Evolutionary conservation across 1,140 invertebrate genomes (phyloP).

Genomic region (Drosophila willistoni): DNA sequence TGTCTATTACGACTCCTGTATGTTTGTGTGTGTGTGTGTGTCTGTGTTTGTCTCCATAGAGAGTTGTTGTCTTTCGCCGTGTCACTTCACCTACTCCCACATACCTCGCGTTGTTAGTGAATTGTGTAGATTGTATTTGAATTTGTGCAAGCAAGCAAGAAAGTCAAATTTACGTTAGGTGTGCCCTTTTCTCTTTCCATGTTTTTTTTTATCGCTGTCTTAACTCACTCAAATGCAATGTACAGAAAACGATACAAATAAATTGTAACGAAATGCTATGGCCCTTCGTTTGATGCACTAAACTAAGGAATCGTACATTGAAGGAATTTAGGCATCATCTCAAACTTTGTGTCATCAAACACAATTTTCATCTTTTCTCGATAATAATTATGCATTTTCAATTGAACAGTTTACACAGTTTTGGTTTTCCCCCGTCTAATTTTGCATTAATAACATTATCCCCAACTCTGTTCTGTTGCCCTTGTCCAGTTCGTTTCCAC

Average conservation of each 20-base stretch:
- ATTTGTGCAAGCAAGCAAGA: constrained; percentile 73
- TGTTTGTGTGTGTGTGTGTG: too few species aligned
- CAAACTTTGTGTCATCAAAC: too few species aligned
- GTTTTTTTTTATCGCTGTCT: constrained; percentile 14
- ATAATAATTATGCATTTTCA: too few species aligned
- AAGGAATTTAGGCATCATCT: too few species aligned
- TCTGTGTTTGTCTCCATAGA: constrained; percentile 55
- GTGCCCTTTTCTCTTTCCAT: constrained; percentile 4
- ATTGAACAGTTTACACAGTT: too few species aligned
- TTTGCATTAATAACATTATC: too few species aligned
- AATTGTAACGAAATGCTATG: too few species aligned
- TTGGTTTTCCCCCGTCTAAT: too few species aligned
- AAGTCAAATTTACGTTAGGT: constrained; percentile 70
- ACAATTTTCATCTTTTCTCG: too few species aligned
- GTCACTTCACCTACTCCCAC: not conserved
- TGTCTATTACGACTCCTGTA: constrained; percentile 64
- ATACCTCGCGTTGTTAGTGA: constrained; percentile 18
- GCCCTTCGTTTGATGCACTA: too few species aligned
- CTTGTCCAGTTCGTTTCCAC: constrained; percentile 61
- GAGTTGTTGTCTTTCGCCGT: constrained; percentile 40
- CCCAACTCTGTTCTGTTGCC: too few species aligned
- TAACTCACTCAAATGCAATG: constrained; percentile 21
- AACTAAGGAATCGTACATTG: too few species aligned
- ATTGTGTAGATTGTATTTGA: constrained; percentile 63
- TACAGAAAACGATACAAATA: constrained; percentile 5